phyloP scores from a whole-genome alignment of 2,888 invertebrate species.

The Dryobota labecula region DNA sequence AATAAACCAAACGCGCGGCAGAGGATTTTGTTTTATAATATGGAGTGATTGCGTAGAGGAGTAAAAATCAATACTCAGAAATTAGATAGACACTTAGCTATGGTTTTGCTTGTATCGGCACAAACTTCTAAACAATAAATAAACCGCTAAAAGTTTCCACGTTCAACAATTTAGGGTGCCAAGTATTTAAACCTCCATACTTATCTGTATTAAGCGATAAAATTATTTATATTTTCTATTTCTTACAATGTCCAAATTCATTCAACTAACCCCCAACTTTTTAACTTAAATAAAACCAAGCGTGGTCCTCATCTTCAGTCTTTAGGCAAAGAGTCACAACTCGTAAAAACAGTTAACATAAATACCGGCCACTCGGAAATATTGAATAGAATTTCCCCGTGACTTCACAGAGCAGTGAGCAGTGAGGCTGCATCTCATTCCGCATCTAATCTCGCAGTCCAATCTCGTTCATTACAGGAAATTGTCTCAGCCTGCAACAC shows the following conservation, averaged over 20 bases:
- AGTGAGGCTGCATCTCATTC: conserved; percentile 28
- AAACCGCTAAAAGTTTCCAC: neutral
- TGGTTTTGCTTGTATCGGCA: neutral
- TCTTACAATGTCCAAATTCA: neutral
- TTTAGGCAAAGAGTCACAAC: neutral
- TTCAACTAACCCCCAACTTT: neutral
- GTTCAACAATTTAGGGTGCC: neutral
- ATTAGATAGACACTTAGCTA: neutral
- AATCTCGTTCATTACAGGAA: conserved; percentile 32
- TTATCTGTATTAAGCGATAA: neutral
- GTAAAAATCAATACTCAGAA: neutral
- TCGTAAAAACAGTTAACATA: neutral
- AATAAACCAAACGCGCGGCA: too few relatives aligned
- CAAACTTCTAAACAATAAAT: neutral
- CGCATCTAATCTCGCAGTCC: conserved; percentile 24
- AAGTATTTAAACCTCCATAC: neutral
- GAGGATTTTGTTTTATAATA: too few relatives aligned
- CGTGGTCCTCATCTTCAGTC: neutral
- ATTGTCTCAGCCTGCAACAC: conserved; percentile 4
- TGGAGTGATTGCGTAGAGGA: neutral
- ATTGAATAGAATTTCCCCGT: conserved; percentile 10
- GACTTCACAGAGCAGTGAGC: conserved; percentile 8
- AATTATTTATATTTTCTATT: neutral
- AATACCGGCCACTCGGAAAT: neutral
- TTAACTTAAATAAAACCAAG: neutral